phyloP scores from a whole-genome alignment of 2,888 invertebrate genomes.

The Athalia circularis region DNA sequence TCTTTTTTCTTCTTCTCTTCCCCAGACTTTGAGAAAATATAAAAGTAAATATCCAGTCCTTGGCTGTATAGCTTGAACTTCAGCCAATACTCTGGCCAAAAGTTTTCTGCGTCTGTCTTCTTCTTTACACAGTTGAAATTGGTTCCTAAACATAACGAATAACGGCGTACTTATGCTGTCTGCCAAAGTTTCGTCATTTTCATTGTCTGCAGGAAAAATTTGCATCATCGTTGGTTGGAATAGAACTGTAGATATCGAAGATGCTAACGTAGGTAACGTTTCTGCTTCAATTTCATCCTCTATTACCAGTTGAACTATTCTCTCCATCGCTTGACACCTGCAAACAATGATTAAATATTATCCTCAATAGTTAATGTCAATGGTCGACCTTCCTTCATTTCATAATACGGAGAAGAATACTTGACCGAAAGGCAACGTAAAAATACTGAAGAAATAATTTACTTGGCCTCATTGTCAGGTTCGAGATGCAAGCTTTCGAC shows the following conservation, averaged over 20 bases:
- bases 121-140: conserved; percentile 82
- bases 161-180: conserved; percentile 89
- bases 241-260: conserved; percentile 78
- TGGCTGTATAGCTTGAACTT: conserved; percentile 80
- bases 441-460: conserved; percentile 28
- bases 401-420: not conserved
- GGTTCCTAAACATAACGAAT: conserved; percentile 91
- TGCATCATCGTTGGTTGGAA: conserved; percentile 76
- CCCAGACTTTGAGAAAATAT: conserved; percentile 91
- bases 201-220: conserved; percentile 77
- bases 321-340: conserved; percentile 81
- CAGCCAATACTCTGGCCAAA: conserved; percentile 86
- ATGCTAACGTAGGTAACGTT: conserved; percentile 77
- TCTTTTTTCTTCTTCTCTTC: conserved; percentile 75
- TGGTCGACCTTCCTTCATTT: not conserved
- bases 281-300: conserved; percentile 80
- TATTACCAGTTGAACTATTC: conserved; percentile 79
- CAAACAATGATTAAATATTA: conserved; percentile 47
- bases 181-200: conserved; percentile 78
- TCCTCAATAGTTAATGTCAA: not conserved
- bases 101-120: conserved; percentile 87
- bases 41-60: conserved; percentile 90
- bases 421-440: not conserved
- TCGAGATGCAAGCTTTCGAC: conserved; percentile 78
- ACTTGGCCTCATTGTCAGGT: conserved; percentile 75